Evolutionary conservation across 2,113 vertebrate genomes (phyloP).

Genomic region (Oryzias curvinotus): DNA sequence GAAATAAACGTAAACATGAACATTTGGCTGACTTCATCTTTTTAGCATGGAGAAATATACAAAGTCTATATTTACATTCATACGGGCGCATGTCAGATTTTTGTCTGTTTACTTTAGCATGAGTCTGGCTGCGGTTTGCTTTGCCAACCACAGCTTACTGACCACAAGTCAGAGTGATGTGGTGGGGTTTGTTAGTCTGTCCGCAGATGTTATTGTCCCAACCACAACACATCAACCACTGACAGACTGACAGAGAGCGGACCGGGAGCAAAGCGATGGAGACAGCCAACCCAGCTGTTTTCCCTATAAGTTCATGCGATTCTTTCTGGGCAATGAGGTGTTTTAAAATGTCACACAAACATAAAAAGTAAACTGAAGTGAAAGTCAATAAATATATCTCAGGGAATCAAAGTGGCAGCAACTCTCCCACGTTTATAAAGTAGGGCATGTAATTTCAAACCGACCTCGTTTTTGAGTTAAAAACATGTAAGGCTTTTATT

Average conservation of each 20-base stretch:
- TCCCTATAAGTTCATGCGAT: constrained; percentile 12
- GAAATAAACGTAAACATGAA: background rate
- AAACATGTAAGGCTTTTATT: constrained; percentile 19
- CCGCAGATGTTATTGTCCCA: constrained; percentile 53
- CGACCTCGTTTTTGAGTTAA: background rate
- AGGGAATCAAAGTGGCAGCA: background rate
- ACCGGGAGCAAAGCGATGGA: constrained; percentile 9
- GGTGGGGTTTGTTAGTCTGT: constrained; percentile 50
- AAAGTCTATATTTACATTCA: constrained; percentile 12
- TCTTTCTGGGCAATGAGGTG: background rate
- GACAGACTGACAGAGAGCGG: constrained; percentile 56
- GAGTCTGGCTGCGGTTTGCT: constrained; percentile 49
- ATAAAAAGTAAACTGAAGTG: constrained; percentile 3
- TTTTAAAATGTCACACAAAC: constrained; percentile 17
- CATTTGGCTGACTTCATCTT: background rate
- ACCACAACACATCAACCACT: constrained; percentile 61
- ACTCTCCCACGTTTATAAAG: constrained; percentile 5
- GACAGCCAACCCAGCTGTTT: constrained; percentile 4
- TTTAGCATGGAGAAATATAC: constrained; percentile 8
- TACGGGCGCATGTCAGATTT: constrained; percentile 27
- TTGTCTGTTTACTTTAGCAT: constrained; percentile 45
- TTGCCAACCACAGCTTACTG: constrained; percentile 41
- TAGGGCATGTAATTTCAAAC: constrained; percentile 11
- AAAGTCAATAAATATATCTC: background rate
- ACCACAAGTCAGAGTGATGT: constrained; percentile 45